Evolutionary conservation across 1,140 invertebrate genomes (phyloP).

Genomic region (Lepidotrigona ventralis): DNA sequence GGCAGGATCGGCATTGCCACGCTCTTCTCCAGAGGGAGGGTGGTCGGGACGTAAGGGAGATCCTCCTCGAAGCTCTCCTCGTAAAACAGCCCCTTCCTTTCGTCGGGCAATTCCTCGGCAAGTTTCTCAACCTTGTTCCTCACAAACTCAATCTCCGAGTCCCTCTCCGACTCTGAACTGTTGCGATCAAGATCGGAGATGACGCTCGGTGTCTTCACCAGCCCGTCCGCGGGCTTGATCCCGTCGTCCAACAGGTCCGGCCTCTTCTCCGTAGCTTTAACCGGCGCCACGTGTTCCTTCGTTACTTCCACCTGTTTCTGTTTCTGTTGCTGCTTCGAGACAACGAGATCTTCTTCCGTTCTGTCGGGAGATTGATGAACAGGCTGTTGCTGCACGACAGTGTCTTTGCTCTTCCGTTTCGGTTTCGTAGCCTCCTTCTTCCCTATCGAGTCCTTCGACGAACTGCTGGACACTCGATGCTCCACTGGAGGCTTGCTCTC

Average conservation of each 20-base stretch:
- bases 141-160: constrained; percentile 83
- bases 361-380: constrained; percentile 37
- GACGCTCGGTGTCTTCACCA: constrained; percentile 67
- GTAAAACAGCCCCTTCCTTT: constrained; percentile 87
- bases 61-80: constrained; percentile 93
- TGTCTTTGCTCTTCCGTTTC: constrained; percentile 69
- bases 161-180: constrained; percentile 90
- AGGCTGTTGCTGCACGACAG: constrained; percentile 30
- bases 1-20: constrained; percentile 90
- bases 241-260: constrained; percentile 45
- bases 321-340: not conserved
- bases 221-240: constrained; percentile 8
- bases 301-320: constrained; percentile 2
- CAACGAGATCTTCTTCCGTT: constrained; percentile 5
- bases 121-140: constrained; percentile 75
- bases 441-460: constrained; percentile 64
- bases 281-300: not conserved
- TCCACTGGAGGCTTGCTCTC: constrained; percentile 44
- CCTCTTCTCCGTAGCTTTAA: constrained; percentile 13
- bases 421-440: constrained; percentile 72
- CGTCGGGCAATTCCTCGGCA: constrained; percentile 77
- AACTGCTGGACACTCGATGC: constrained; percentile 60
- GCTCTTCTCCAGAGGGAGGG: constrained; percentile 90
- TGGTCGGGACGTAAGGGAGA: constrained; percentile 92
- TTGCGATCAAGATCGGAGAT: constrained; percentile 81